These are phyloP conservation scores for Ophioderma brevispina DNA, from an alignment of 35 echinoderm and acorn worm species.

Conservation along the genomic window DNA sequence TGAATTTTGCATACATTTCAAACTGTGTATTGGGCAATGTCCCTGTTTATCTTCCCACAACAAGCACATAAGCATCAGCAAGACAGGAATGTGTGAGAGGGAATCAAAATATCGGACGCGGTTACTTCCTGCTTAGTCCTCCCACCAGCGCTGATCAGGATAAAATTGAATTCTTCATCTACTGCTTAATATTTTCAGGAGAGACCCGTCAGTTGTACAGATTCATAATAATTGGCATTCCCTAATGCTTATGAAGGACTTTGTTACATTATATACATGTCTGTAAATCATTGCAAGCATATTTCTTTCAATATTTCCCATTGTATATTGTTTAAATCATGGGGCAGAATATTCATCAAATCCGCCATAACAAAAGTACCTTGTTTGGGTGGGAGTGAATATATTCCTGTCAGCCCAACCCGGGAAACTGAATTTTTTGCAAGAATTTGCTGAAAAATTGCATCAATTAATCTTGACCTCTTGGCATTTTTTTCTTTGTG, in stretches of 20 bases:
- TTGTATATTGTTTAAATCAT: not conserved
- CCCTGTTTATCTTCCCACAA: not conserved
- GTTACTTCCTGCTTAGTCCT: not conserved
- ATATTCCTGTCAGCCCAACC: not conserved
- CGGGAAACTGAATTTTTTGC: not conserved
- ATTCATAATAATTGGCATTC: not conserved
- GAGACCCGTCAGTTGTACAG: not conserved
- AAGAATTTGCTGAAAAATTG: too few species aligned
- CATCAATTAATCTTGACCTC: too few species aligned
- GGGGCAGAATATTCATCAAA: not conserved
- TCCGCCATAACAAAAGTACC: not conserved
- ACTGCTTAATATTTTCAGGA: not conserved
- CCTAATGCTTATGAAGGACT: not conserved
- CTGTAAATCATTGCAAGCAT: not conserved
- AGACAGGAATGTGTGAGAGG: not conserved
- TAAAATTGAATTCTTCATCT: not conserved
- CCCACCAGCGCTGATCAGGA: not conserved
- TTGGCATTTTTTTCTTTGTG: too few species aligned
- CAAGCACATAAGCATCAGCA: slow-evolving; percentile 6
- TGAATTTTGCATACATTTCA: not conserved
- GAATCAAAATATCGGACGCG: too few species aligned
- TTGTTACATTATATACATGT: not conserved
- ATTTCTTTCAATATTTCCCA: not conserved
- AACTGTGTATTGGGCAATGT: not conserved
- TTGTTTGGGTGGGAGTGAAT: not conserved